Evolutionary conservation across 2,113 vertebrate genomes (phyloP).

Genomic region (Aldabrachelys gigantea): DNA sequence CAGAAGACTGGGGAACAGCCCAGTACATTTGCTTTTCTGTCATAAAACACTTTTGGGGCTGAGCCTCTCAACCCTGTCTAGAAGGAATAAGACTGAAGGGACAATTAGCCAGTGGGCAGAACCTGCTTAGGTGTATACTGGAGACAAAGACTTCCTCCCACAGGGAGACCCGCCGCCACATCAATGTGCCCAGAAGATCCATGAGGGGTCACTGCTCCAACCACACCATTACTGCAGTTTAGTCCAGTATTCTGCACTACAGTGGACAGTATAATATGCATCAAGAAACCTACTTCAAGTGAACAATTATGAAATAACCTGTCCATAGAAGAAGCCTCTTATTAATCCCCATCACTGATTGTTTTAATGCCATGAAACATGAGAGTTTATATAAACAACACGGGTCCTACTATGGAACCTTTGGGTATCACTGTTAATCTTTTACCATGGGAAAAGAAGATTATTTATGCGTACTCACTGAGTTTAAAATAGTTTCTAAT

Average conservation of each 20-base stretch:
- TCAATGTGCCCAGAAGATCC: not conserved
- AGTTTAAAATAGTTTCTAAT: not conserved
- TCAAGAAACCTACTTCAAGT: not conserved
- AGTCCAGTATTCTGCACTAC: not conserved
- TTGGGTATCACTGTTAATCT: not conserved
- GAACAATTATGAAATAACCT: not conserved
- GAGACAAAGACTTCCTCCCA: not conserved
- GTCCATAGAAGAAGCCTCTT: not conserved
- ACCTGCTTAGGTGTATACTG: not conserved
- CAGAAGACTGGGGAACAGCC: not conserved
- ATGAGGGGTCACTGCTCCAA: not conserved
- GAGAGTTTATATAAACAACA: not conserved
- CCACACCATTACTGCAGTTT: not conserved
- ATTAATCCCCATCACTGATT: not conserved
- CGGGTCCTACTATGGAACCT: not conserved
- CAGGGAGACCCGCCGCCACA: not conserved
- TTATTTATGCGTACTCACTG: not conserved
- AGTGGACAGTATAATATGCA: rapidly evolving
- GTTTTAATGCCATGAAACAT: not conserved
- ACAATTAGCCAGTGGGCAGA: not conserved
- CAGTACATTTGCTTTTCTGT: not conserved
- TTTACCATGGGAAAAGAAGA: not conserved
- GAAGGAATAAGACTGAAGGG: not conserved
- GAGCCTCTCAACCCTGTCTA: not conserved
- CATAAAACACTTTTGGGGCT: not conserved